Evolutionary conservation across 2,113 vertebrate species (phyloP).

Genomic region (Leuciscus idus): DNA sequence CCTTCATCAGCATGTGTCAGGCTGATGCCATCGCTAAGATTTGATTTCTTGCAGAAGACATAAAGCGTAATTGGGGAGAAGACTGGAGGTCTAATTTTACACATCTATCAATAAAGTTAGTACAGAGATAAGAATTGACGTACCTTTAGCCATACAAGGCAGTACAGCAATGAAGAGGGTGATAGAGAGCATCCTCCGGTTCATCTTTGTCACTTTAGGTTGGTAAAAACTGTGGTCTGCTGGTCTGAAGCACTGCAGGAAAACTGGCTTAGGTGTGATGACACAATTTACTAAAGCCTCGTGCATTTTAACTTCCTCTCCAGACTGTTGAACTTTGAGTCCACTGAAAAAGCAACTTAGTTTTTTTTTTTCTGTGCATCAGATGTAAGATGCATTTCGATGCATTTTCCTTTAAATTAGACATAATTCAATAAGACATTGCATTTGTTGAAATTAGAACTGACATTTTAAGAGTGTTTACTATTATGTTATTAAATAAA

Average conservation of each 20-base stretch:
- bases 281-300: conserved; percentile 21
- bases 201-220: conserved; percentile 9
- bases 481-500: too few species aligned
- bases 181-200: conserved; percentile 42
- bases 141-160: conserved; percentile 28
- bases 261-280: conserved; percentile 31
- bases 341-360: neutral
- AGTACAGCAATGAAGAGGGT: conserved; percentile 35
- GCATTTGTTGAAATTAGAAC: too few species aligned
- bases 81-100: neutral
- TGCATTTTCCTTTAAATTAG: neutral
- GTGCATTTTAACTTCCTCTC: conserved; percentile 27
- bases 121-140: neutral
- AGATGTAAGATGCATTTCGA: neutral
- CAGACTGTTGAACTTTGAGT: neutral
- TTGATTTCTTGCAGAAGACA: neutral
- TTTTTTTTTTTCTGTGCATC: neutral
- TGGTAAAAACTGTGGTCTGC: conserved; percentile 3
- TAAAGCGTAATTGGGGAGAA: neutral
- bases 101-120: conserved; percentile 12
- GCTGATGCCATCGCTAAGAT: neutral
- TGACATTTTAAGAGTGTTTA: too few species aligned
- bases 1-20: neutral
- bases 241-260: conserved; percentile 16
- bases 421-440: too few species aligned